Conservation (phyloP, 1,140 invertebrate genomes). For the Tribolium madens region DNA sequence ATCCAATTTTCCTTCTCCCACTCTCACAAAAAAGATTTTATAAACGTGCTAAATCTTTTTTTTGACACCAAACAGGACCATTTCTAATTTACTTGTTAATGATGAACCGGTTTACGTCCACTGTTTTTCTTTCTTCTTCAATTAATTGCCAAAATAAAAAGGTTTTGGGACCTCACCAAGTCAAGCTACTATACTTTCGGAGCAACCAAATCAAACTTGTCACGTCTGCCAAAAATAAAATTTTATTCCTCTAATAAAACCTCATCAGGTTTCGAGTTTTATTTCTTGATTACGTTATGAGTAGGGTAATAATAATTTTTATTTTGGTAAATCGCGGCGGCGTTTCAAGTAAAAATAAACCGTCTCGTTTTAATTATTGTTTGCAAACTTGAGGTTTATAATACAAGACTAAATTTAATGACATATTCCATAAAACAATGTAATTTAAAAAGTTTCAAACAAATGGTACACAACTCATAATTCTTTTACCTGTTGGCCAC, state of each 20-base stretch:
- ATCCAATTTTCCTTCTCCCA: neutral
- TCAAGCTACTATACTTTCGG: neutral
- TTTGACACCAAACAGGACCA: neutral
- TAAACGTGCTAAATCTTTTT: neutral
- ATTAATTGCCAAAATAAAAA: neutral
- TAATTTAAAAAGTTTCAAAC: slow-evolving; percentile 28
- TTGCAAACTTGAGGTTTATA: slow-evolving; percentile 10
- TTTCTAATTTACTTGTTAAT: neutral
- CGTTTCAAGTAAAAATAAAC: neutral
- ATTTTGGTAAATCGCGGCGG: slow-evolving; percentile 5
- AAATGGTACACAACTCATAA: slow-evolving; percentile 18
- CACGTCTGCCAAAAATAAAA: slow-evolving; percentile 32
- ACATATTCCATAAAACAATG: slow-evolving; percentile 28
- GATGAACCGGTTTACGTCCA: neutral
- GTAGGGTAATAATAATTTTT: slow-evolving; percentile 33
- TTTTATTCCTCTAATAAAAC: slow-evolving; percentile 32
- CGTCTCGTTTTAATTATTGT: slow-evolving; percentile 22
- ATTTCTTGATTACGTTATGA: slow-evolving; percentile 33
- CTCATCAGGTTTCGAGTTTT: slow-evolving; percentile 3
- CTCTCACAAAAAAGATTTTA: neutral
- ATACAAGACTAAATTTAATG: slow-evolving; percentile 29
- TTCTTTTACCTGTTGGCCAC: slow-evolving; percentile 35
- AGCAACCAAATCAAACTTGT: slow-evolving; percentile 21
- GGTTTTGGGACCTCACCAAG: neutral
- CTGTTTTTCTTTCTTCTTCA: neutral